A percentile compares a stretch with the other conserved stretches of the same genome.
Evolutionary conservation across 1,140 invertebrate species (phyloP).

Genomic region (Ceratina japonica): DNA sequence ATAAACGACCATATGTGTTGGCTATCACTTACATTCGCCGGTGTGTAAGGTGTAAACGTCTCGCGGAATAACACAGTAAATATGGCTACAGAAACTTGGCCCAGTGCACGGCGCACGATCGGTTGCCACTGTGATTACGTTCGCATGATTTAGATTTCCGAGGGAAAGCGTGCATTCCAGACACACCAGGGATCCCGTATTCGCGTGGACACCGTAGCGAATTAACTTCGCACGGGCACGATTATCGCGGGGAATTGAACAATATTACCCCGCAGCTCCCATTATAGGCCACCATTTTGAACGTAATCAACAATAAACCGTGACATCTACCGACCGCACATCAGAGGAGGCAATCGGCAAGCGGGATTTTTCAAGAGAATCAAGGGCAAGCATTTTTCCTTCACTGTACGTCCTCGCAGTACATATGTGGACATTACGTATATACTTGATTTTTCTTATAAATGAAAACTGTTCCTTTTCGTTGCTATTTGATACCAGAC

Average conservation of each 20-base stretch:
- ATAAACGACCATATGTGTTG: conserved; percentile 45
- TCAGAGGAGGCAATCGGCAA: background rate
- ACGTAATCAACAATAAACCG: conserved; percentile 70
- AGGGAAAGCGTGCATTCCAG: conserved; percentile 52
- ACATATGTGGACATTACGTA: no score
- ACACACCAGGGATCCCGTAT: conserved; percentile 27
- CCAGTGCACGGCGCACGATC: conserved; percentile 58
- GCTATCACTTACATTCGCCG: conserved; percentile 36
- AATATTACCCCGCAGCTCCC: conserved; percentile 63
- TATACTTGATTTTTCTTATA: background rate
- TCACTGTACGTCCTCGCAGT: background rate
- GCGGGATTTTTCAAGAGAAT: conserved; percentile 33
- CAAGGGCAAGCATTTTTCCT: background rate
- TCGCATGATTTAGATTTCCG: conserved; percentile 61
- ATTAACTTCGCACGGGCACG: conserved; percentile 47
- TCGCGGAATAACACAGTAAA: conserved; percentile 68
- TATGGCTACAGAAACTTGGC: conserved; percentile 68
- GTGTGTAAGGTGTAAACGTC: conserved; percentile 41
- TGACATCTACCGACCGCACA: conserved; percentile 49
- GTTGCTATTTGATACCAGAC: background rate
- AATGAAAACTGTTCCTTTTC: background rate
- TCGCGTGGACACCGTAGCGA: conserved; percentile 25
- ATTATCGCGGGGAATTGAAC: conserved; percentile 57
- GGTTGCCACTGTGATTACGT: conserved; percentile 53
- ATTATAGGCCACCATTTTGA: conserved; percentile 74